Base-by-base conservation (phyloP, 2,888 invertebrate genomes). In the Patella pellucida region DNA sequence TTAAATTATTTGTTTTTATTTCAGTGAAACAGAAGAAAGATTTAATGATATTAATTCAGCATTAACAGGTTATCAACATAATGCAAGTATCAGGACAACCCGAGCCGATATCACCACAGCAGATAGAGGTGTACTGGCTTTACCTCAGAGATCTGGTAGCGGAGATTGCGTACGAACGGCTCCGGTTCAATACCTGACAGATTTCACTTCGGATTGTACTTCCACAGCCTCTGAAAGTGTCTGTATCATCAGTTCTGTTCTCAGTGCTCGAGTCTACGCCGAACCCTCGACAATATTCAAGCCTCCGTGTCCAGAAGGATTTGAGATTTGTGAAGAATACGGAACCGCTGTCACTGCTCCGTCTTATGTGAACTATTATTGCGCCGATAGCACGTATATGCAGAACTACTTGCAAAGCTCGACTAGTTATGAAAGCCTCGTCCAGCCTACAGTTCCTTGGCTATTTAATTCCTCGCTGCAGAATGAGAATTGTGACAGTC, bases 231-330 rank as follows among this genome's bases (percentile, higher is more conserved):
- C 84, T 12, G 62, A 68, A 7, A 78, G 75, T 7, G 69, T 82
- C 14, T 90, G 89, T 73, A 69, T 73, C 0, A 50, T 71, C 0
- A 69, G 80, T 16, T 84, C 86, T 9, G 75, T 81, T 0, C 82
- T 89, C n/a, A 89, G 85, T 82, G 84, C 86, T 7, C 72, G 79
- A 50, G 81, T 79, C n/a, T 89, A 87, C 67, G 81, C 83, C 3
- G 82, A 86, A 71, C 74, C 84, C 0, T 82, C 85, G 0, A 76
- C 74, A 15, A 74, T 80, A 3, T 76, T 52, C 31, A 70, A 75
- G 27, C 84, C 82, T 5, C 79, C 84, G 0, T 83, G 81, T 72
- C 83, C 82, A 11, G 70, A 71, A n/a, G 56, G 76, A 9, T 86
- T 80, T 54, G 15, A 68, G 1, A 74, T 82, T 19, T 62, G 62